Percentiles rank a stretch among this genome's conserved stretches.
Evolutionary conservation across 2,888 invertebrate species (phyloP).

Genomic region (Parnassius apollo): DNA sequence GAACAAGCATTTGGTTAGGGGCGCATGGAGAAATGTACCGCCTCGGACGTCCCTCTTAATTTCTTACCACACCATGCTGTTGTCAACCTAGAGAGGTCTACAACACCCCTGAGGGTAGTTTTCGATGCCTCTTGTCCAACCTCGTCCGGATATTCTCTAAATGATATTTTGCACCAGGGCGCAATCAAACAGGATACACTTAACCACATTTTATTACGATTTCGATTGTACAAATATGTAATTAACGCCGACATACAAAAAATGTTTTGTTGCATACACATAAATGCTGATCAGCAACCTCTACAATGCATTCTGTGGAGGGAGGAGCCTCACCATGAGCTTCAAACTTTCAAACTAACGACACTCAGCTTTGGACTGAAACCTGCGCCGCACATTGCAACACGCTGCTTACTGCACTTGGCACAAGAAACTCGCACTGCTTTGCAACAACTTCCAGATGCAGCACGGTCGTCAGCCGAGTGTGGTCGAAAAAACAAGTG

Average conservation of each 20-base stretch:
- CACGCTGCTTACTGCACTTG: background rate
- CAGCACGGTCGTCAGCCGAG: too few relatives aligned
- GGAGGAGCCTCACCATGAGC: slow-evolving; percentile 14
- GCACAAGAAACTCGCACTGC: background rate
- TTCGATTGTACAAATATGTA: slow-evolving; percentile 20
- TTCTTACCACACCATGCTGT: too few relatives aligned
- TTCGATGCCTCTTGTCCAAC: too few relatives aligned
- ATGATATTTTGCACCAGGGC: slow-evolving; percentile 25
- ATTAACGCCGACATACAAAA: background rate
- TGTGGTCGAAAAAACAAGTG: too few relatives aligned
- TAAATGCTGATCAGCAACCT: background rate
- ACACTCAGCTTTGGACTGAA: slow-evolving; percentile 29
- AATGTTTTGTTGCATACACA: background rate
- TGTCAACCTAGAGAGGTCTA: too few relatives aligned
- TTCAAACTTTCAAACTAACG: slow-evolving; percentile 22
- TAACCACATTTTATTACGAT: slow-evolving; percentile 22
- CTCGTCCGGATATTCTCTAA: background rate
- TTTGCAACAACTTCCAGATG: background rate
- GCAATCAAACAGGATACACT: slow-evolving; percentile 18
- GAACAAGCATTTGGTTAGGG: too few relatives aligned
- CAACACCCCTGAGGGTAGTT: too few relatives aligned
- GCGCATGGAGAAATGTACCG: too few relatives aligned
- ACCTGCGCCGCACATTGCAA: slow-evolving; percentile 26
- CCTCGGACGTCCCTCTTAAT: too few relatives aligned
- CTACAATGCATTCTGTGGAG: slow-evolving; percentile 24